Base-by-base conservation (phyloP, 1,140 invertebrate genomes). In the Brachionus koreanus region DNA sequence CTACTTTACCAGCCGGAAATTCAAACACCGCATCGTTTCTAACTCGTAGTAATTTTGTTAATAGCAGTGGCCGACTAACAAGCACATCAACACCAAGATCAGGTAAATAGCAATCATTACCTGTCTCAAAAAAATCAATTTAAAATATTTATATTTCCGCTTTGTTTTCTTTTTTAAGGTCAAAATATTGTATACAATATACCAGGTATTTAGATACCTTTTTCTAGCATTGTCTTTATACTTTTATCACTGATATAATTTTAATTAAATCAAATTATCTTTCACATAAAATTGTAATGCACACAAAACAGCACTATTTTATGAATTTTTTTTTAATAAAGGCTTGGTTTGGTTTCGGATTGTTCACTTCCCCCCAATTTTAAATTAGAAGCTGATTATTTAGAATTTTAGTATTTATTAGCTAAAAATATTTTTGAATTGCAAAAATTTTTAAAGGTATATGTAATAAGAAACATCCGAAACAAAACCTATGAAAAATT, bases 171-270 rank as follows among this genome's bases (percentile, higher is more conserved):
- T 25, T 74, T 29, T 65, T 74, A 72, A 74, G 69, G 69, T 74
- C 69, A 23, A 43, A 74, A 74, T 46, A 74, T 74, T 25, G 69
- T 74, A 6, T 74, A 74, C 42, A 74, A 74, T 74, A 74, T 74
- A 46, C 39, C 37, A 74, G 69, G 69, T 74, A 74, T 42, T 46
- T 74, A 33, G 43, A 46, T 46, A 46, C 35, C 35, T 67, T 67
- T 33, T 37, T 37, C 35, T 33, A 37, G 13, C 35, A 29, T 67
- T 37, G 12, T 33, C n/a, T 67, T 33, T 35, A 46, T 25, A 46
- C 43, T 43, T 46, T 10, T 1, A 46, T 46, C 43, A 43, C 39
- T 46, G 19, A 35, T 69, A 37, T 69, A 37, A n/a, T n/a, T 37
- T 69, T 1, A 37, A 12, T 69, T 69, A 13, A 37, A 23, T 9